These are phyloP conservation scores for Ornithoptera priamus DNA, from an alignment of 2,888 invertebrate genomes.

Conservation along the genomic window DNA sequence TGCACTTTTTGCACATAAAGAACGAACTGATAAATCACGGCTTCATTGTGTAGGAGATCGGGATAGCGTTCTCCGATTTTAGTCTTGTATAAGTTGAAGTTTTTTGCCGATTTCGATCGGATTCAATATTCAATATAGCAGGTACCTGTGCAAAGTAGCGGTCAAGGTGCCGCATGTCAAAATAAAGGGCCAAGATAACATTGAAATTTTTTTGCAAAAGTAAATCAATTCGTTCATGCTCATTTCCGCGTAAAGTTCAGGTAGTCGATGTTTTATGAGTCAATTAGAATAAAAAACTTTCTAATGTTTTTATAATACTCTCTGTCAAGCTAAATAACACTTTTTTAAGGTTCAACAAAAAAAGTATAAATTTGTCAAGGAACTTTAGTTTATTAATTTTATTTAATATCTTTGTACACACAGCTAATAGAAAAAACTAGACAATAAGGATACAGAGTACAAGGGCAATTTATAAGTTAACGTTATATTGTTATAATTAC, in stretches of 20 bases:
- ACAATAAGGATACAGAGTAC: too few relatives aligned
- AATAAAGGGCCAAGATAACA: conserved; percentile 65
- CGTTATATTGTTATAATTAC: too few relatives aligned
- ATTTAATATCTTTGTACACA: too few relatives aligned
- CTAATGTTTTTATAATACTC: neutral
- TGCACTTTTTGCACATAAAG: conserved; percentile 75
- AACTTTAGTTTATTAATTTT: too few relatives aligned
- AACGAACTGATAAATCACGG: conserved; percentile 73
- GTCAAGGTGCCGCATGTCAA: conserved; percentile 75
- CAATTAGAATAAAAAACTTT: neutral
- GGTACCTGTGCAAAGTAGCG: conserved; percentile 75
- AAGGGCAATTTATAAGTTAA: too few relatives aligned
- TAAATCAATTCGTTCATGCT: conserved; percentile 39
- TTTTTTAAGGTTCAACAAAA: neutral
- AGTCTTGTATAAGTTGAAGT: conserved; percentile 54
- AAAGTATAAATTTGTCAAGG: too few relatives aligned
- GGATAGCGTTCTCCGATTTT: conserved; percentile 65
- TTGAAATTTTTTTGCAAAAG: conserved; percentile 38
- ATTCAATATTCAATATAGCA: conserved; percentile 61
- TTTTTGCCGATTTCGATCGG: conserved; percentile 65
- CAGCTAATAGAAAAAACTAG: too few relatives aligned
- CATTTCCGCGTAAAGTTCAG: conserved; percentile 56
- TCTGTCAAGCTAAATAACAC: neutral
- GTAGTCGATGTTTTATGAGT: conserved; percentile 25
- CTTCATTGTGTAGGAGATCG: conserved; percentile 65